Conservation (phyloP, 2,888 invertebrate species). For the Drosophila kokeensis region DNA sequence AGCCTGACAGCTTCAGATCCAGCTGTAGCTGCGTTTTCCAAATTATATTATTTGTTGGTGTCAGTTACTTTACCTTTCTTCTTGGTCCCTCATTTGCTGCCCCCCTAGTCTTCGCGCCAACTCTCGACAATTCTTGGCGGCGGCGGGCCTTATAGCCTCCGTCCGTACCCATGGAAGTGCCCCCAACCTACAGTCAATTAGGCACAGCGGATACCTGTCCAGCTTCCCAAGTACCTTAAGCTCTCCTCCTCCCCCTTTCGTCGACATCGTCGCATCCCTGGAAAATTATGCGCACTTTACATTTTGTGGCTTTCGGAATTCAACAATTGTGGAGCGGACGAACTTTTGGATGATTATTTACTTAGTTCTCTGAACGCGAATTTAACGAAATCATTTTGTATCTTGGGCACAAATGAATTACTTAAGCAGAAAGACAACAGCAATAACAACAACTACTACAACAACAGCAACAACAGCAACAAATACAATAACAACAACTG, state of each 20-base stretch:
- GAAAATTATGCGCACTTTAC: conserved; percentile 77
- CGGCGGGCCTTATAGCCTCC: conserved; percentile 43
- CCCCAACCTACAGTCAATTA: conserved; percentile 64
- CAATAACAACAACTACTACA: conserved; percentile 15
- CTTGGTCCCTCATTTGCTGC: conserved; percentile 10
- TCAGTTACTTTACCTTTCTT: conserved; percentile 50
- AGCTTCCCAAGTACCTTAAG: conserved; percentile 20
- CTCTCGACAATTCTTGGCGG: conserved; percentile 31
- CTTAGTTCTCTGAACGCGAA: conserved; percentile 74
- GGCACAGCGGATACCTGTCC: conserved; percentile 65
- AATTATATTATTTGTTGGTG: conserved; percentile 70
- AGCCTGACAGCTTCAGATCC: conserved; percentile 37
- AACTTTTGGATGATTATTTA: conserved; percentile 70
- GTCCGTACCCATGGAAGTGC: background rate
- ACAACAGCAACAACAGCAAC: conserved; percentile 39
- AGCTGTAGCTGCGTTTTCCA: conserved; percentile 44
- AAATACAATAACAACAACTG: conserved; percentile 23
- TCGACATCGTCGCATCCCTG: conserved; percentile 8
- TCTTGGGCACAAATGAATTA: conserved; percentile 78
- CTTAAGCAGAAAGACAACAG: conserved; percentile 59
- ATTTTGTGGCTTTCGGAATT: conserved; percentile 72
- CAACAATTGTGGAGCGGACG: conserved; percentile 36
- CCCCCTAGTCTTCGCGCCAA: conserved; percentile 1
- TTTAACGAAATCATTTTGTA: conserved; percentile 70
- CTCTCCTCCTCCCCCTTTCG: background rate